phyloP scores from a whole-genome alignment of 2,797 vertebrate species.

The Eulemur albifrons region DNA sequence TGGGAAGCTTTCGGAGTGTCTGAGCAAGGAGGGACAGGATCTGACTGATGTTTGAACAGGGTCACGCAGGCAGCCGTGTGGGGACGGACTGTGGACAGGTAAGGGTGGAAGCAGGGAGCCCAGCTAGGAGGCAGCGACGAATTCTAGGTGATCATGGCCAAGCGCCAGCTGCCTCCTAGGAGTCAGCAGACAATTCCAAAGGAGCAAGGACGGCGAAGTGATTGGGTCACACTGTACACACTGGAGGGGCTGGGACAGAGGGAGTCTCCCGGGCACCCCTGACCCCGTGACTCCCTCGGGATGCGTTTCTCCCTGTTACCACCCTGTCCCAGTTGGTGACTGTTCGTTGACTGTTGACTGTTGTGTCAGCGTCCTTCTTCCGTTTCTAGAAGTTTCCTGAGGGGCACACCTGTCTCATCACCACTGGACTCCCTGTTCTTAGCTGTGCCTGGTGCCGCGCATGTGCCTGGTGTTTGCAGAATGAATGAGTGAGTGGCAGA shows the following conservation, averaged over 20 bases:
- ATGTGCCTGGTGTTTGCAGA: fast-evolving
- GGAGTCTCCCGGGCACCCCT: neutral
- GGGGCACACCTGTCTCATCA: fast-evolving
- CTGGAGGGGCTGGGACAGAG: neutral
- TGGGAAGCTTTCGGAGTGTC: neutral
- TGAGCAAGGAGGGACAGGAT: neutral
- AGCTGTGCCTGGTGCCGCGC: fast-evolving
- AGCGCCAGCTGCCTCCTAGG: neutral
- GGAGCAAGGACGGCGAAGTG: neutral
- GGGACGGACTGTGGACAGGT: neutral
- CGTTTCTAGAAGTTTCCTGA: neutral
- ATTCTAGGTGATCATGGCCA: neutral
- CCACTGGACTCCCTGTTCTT: neutral
- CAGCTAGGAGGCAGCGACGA: neutral
- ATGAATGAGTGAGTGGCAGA: neutral
- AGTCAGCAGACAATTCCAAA: neutral
- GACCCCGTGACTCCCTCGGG: neutral
- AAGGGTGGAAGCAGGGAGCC: neutral
- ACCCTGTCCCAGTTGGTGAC: neutral
- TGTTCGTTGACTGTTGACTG: too few species aligned
- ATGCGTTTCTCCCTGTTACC: neutral
- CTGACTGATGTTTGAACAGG: neutral
- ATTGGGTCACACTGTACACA: neutral
- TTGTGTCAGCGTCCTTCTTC: neutral
- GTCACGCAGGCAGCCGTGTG: neutral